Conservation (phyloP, 2,113 vertebrate genomes). For the Marcusenius ussheri region DNA sequence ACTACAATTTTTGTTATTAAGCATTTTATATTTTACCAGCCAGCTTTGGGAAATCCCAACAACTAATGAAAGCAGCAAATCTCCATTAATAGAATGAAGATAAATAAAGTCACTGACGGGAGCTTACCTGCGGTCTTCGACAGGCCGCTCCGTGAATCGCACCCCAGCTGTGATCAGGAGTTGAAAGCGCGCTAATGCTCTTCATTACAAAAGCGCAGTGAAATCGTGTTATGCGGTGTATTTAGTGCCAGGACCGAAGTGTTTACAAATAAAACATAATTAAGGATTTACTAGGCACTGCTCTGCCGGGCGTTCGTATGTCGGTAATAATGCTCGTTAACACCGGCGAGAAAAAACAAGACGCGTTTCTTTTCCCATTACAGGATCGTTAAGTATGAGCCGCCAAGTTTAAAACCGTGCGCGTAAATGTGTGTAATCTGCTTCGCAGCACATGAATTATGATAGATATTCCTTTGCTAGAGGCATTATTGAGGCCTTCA, state of each 20-base stretch:
- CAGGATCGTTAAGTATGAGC: slow-evolving; percentile 65
- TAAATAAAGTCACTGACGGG: slow-evolving; percentile 53
- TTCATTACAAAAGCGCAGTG: slow-evolving; percentile 56
- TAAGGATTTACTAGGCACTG: slow-evolving; percentile 34
- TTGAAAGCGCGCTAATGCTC: slow-evolving; percentile 52
- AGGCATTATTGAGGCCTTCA: slow-evolving; percentile 46
- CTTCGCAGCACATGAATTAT: slow-evolving; percentile 74
- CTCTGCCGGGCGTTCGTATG: slow-evolving; percentile 40
- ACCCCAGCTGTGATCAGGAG: slow-evolving; percentile 58
- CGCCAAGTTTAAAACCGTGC: slow-evolving; percentile 60
- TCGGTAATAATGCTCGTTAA: slow-evolving; percentile 44
- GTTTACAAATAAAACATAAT: slow-evolving; percentile 61
- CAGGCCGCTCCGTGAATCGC: slow-evolving; percentile 58
- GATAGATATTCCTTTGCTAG: slow-evolving; percentile 61
- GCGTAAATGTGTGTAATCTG: slow-evolving; percentile 73
- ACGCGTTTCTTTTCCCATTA: slow-evolving; percentile 48
- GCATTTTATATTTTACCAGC: not conserved
- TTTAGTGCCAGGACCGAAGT: slow-evolving; percentile 52
- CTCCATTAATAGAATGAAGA: slow-evolving; percentile 28
- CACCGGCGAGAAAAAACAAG: slow-evolving; percentile 50
- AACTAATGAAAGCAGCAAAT: slow-evolving; percentile 8
- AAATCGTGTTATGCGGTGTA: slow-evolving; percentile 49
- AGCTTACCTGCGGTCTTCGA: slow-evolving; percentile 60
- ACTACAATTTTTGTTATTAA: not conserved
- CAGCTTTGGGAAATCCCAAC: not conserved